phyloP scores from a whole-genome alignment of 2,113 vertebrate genomes.

The Lontra canadensis region DNA sequence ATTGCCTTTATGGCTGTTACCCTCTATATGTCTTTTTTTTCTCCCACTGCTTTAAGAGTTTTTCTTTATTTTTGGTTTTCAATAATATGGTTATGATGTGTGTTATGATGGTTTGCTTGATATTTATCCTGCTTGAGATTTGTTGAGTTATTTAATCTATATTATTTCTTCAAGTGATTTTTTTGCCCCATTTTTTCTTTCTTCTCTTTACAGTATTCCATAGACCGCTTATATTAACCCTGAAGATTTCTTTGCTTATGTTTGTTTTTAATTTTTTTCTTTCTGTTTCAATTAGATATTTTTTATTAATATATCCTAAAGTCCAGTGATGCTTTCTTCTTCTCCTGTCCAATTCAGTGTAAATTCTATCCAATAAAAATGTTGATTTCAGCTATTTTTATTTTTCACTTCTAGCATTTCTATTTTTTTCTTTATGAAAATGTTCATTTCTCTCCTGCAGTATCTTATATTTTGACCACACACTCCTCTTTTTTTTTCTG shows the following conservation, averaged over 20 bases:
- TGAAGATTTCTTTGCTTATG: background rate
- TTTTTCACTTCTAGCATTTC: background rate
- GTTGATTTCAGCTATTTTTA: background rate
- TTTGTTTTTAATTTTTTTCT: conserved; percentile 37
- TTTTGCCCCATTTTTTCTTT: background rate
- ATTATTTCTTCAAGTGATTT: background rate
- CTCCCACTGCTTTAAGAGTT: background rate
- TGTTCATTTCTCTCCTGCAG: background rate
- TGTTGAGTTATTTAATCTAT: background rate
- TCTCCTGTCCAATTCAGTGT: background rate
- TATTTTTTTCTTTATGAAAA: background rate
- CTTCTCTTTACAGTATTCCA: background rate
- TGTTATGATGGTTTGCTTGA: background rate
- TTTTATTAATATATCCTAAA: background rate
- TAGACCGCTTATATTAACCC: background rate
- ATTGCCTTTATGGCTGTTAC: background rate
- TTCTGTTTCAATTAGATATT: background rate
- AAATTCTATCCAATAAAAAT: conserved; percentile 14
- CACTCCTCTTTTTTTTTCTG: background rate
- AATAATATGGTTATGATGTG: background rate
- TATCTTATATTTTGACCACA: background rate
- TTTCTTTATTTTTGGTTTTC: background rate
- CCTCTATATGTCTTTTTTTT: background rate
- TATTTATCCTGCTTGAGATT: background rate
- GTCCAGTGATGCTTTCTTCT: background rate